Evolutionary conservation across 1,140 invertebrate genomes (phyloP), one percentile per base, ranked within the genome.

Genomic region (Plectrocnemia conspersa): DNA sequence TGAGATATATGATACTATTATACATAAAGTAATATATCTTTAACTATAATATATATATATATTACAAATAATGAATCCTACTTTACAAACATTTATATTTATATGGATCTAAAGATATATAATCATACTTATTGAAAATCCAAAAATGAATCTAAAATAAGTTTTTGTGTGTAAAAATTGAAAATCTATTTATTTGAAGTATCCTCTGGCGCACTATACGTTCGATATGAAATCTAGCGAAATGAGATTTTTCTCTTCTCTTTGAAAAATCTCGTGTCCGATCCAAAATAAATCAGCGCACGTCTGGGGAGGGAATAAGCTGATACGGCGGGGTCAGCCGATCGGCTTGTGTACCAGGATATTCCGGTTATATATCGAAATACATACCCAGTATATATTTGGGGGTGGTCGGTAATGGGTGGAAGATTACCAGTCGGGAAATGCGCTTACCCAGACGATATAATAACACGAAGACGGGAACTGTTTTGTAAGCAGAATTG

Each of bases 401-500:
- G n/a, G n/a, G n/a, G n/a, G n/a, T 5, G 13, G 5, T 15, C 5
- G 13, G 35, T 38, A 38, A 25, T 13, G 35, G 47, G 19, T 38
- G 13, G 33, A 38, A 38, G 47, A 44, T 42, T 42, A 44, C 50
- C 50, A 25, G 27, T 25, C 38, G 38, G 36, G 50, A 52, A 52
- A 42, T 52, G 50, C 50, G 50, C 50, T 52, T 52, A 52, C 40
- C 48, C 50, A 42, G 50, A 44, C 50, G 50, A 52, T 52, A 52
- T 52, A 52, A 52, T 52, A 52, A 52, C 50, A 41, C 36, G 36
- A 42, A 44, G 52, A 44, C 32, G 40, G 52, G 41, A 54, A 54
- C 41, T 54, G 52, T 54, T 54, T 54, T 54, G 52, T 54, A 54
- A 54, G 52, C 52, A 54, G 52, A 45, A 54, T 46, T 36, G 42